Base-by-base conservation (phyloP, 2,888 invertebrate genomes). In the Noctua janthina region DNA sequence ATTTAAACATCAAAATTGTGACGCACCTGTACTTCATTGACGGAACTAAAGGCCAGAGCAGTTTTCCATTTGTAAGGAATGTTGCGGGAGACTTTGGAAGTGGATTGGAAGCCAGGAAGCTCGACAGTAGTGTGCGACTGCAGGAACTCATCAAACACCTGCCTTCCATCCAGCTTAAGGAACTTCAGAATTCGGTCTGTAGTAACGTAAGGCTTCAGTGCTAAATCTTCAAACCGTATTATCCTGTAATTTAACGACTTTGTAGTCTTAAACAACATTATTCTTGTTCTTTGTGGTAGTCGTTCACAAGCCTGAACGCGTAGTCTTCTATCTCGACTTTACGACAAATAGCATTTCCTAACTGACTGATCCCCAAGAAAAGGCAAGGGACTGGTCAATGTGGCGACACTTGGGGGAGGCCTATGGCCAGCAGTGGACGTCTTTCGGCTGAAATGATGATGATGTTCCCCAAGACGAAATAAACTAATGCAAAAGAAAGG, bases 41-140 rank as follows among this genome's bases (percentile, higher is more conserved):
- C 98, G 94, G 98, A 98, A 74, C 97, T 97, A 89, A 97, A 98
- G 87, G 98, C 97, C 82, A 99, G 96, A 92, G 98, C 98, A 86
- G 97, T 97, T 90, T 98, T 98, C 99, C 99, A 99, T 94, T 98
- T 98, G 94, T 99, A 99, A 84, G 99, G 99, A 85, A 98, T 98
- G 78, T 98, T 98, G 91, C 98, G 98, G 13, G 99, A 95, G 93
- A 99, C 98, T 79, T 99, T 97, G 95, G 98, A 98, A 54, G 99
- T 99, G 92, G 99, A 98, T 87, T 98, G 98, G 56, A 98, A 98
- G 35, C 98, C 99, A 13, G 98, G 98, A 29, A 98, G 97, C 91
- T 98, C 98, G 73, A 97, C 97, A 92, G 98, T 98, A 35, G 99
- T 99, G 94, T 99, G 99, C 2, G 98, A 98, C 90, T 98, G 98